Conservation (phyloP, 1,140 invertebrate genomes). For the Rhizoglyphus robini region DNA sequence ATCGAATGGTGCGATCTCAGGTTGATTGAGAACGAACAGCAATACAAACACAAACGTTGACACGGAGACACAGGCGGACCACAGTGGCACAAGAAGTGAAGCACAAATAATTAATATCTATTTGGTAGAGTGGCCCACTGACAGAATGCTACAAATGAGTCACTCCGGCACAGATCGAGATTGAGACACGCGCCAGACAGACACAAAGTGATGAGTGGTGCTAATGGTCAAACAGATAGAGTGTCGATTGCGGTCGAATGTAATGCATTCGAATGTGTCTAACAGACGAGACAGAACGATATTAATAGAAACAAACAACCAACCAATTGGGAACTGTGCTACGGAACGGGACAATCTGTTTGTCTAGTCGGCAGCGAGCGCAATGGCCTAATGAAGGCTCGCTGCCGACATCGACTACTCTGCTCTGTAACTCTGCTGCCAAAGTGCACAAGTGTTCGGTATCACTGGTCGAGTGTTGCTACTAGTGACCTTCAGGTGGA, state of each 20-base stretch:
- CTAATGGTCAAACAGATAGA: neutral
- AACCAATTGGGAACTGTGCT: too few relatives aligned
- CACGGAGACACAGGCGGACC: neutral
- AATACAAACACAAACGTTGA: neutral
- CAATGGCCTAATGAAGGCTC: neutral
- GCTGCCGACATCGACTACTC: too few relatives aligned
- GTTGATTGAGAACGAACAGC: neutral
- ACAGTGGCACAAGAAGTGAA: neutral
- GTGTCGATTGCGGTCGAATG: neutral
- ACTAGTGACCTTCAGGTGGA: neutral
- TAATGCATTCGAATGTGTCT: neutral
- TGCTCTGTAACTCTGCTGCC: too few relatives aligned
- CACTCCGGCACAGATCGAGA: neutral
- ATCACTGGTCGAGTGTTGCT: neutral
- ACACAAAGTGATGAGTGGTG: neutral
- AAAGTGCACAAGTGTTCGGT: neutral
- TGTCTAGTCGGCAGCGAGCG: neutral
- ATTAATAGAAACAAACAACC: neutral
- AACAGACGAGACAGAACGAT: neutral
- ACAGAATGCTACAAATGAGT: neutral
- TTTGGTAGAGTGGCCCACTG: neutral
- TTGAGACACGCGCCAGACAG: neutral
- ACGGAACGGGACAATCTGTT: too few relatives aligned
- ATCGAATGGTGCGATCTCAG: neutral
- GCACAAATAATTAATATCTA: slow-evolving; percentile 10